Conservation (phyloP, 2,797 vertebrate genomes). For the Chaetodon trifasciatus region DNA sequence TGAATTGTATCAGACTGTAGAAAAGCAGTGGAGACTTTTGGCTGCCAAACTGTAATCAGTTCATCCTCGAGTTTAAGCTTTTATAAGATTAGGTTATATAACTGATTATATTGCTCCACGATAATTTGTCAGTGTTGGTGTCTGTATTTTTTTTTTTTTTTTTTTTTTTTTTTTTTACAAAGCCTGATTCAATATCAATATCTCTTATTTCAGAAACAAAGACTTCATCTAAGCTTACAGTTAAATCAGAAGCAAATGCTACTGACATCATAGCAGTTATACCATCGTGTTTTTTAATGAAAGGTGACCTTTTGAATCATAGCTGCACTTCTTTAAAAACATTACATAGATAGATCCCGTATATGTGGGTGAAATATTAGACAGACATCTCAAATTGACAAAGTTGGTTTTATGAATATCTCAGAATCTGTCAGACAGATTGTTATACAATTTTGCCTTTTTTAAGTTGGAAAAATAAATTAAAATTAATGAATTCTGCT, state of each 20-base stretch:
- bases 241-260: too few species aligned
- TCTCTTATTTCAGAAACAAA: conserved; percentile 3
- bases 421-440: background rate
- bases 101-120: background rate
- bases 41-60: too few species aligned
- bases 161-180: background rate
- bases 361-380: background rate
- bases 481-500: background rate
- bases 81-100: conserved; percentile 27
- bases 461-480: background rate
- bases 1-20: too few species aligned
- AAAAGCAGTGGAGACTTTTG: too few species aligned
- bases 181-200: conserved; percentile 7
- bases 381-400: background rate
- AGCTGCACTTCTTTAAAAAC: background rate
- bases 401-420: background rate
- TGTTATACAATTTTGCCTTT: background rate
- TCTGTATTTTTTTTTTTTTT: too few species aligned
- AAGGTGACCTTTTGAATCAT: background rate
- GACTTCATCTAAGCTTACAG: too few species aligned
- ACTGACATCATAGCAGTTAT: too few species aligned
- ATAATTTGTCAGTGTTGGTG: background rate
- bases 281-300: background rate
- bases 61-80: too few species aligned
- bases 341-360: background rate